Percentiles rank a stretch among this genome's conserved stretches.
Evolutionary conservation across 2,888 invertebrate species (phyloP).

Genomic region (Hirtodrosophila trivittata): DNA sequence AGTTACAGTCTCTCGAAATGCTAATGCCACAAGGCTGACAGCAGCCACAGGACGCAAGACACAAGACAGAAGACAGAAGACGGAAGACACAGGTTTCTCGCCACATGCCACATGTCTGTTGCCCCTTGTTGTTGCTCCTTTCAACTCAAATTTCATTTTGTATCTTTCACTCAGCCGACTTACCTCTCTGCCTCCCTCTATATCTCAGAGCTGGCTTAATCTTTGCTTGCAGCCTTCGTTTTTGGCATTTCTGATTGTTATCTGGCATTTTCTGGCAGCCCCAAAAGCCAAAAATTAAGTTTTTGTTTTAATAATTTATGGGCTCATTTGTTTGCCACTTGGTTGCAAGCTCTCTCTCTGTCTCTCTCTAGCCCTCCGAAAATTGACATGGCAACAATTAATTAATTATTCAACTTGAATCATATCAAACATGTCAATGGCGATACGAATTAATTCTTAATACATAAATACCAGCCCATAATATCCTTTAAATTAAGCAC

Average conservation of each 20-base stretch:
- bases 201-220: neutral
- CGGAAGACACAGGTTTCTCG: too few species aligned
- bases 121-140: too few species aligned
- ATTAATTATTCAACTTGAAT: constrained; percentile 53
- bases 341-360: neutral
- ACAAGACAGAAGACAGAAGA: constrained; percentile 4
- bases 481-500: too few species aligned
- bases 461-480: neutral
- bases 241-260: constrained; percentile 18
- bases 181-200: constrained; percentile 27
- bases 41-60: constrained; percentile 36
- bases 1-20: constrained; percentile 74
- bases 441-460: constrained; percentile 3
- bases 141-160: too few species aligned
- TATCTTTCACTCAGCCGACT: neutral
- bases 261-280: constrained; percentile 40
- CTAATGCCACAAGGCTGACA: constrained; percentile 50
- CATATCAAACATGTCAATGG: neutral
- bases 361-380: neutral
- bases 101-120: too few species aligned
- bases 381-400: constrained; percentile 50
- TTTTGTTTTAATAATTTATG: constrained; percentile 65
- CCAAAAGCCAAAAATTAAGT: constrained; percentile 61
- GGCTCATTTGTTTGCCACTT: constrained; percentile 46
- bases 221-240: too few species aligned